These are phyloP conservation scores for Corythaeola cristata DNA, from an alignment of 2,113 vertebrate genomes.

Conservation along the genomic window DNA sequence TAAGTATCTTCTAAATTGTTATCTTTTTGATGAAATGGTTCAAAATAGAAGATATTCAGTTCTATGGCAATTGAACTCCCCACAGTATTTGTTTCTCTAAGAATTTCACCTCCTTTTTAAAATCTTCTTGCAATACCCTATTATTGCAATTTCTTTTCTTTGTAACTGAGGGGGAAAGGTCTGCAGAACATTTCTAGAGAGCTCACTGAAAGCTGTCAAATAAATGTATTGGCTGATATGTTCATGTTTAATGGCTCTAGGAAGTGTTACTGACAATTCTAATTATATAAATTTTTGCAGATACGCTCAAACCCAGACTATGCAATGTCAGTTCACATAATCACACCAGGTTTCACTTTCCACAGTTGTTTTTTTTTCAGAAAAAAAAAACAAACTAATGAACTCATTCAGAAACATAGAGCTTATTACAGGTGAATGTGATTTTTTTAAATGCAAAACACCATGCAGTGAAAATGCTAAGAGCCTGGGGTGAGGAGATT, in stretches of 20 bases:
- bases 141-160: neutral
- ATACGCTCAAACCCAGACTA: neutral
- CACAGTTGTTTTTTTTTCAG: neutral
- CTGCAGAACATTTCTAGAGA: neutral
- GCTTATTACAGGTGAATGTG: neutral
- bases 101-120: neutral
- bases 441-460: neutral
- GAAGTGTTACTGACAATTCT: slow-evolving; percentile 12
- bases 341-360: neutral
- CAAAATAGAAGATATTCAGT: neutral
- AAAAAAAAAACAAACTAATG: neutral
- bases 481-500: neutral
- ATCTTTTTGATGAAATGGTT: neutral
- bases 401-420: neutral
- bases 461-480: neutral
- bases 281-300: neutral
- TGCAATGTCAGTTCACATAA: neutral
- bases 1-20: neutral
- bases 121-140: neutral
- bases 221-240: neutral
- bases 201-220: neutral
- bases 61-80: neutral
- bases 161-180: neutral
- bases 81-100: neutral
- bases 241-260: neutral